Evolutionary conservation across 1,140 invertebrate genomes (phyloP), one percentile per base, ranked within the genome.

Genomic region (Drosophila auraria): DNA sequence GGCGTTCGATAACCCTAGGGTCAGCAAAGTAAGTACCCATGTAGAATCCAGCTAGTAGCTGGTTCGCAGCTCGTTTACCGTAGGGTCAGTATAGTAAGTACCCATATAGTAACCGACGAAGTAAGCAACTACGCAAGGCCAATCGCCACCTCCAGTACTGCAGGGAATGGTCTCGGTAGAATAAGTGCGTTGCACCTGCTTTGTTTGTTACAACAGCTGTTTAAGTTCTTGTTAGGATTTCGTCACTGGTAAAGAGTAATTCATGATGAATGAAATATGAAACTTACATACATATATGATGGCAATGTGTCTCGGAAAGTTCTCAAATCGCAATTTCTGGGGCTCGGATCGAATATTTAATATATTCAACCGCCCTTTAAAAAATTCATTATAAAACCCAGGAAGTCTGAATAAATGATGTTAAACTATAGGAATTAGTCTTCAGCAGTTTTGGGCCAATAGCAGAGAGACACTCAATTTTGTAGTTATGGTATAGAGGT

Each of bases 141-240:
- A n/a, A n/a, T n/a, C n/a, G 11, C 36, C 5, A 25, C 25, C 8
- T 27, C n/a, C 42, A 59, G 36, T 42, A n/a, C 61, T 14, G n/a
- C n/a, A n/a, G n/a, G 8, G 17, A 17, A 20, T 42, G 12, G 14
- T 15, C 44, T 15, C 3, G 0, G n/a, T 20, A 23, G 3, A 30
- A 30, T 12, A 53, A 54, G 61, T 17, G 7, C n/a, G 30, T 59
- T 44, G 38, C 56, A 65, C 25, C 25, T 61, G 54, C n/a, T 42
- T 5, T 30, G 6, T 11, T 62, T 62, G 40, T 45, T 65, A 44
- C 40, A 30, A 62, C 57, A 65, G 63, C 27, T 65, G 57, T 65
- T 65, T 23, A 27, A 44, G 8, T 61, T 64, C 9, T 3, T 23
- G 2, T 17, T 30, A 23, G 40, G n/a, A 20, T 12, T 23, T 30